These are phyloP conservation scores for Tyto alba DNA, from an alignment of 2,113 vertebrate genomes.

Conservation along the genomic window DNA sequence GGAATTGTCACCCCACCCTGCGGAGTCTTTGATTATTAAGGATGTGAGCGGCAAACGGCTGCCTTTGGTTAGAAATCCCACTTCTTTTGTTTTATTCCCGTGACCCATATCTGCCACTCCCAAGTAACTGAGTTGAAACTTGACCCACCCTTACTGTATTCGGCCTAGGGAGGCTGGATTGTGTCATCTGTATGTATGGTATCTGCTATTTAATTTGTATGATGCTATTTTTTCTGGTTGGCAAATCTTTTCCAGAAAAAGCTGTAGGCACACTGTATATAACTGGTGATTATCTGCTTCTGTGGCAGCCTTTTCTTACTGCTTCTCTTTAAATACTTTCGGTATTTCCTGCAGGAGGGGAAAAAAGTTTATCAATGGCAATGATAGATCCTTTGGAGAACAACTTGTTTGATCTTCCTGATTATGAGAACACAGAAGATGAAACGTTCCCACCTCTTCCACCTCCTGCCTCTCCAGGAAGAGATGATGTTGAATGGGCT, in stretches of 20 bases:
- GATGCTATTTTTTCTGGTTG: accelerated
- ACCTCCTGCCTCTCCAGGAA: slow-evolving; percentile 82
- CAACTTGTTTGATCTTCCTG: slow-evolving; percentile 66
- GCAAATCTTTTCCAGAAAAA: not conserved
- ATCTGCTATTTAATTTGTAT: not conserved
- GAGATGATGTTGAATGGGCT: slow-evolving; percentile 54
- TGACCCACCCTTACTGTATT: not conserved
- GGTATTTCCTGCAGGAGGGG: not conserved
- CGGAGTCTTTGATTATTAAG: accelerated
- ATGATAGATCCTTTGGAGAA: slow-evolving; percentile 75
- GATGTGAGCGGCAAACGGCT: not conserved
- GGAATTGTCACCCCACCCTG: accelerated
- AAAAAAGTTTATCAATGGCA: not conserved
- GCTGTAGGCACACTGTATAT: accelerated
- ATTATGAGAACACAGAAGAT: slow-evolving; percentile 78
- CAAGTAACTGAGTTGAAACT: not conserved
- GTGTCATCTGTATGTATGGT: not conserved
- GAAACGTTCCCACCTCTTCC: slow-evolving; percentile 86
- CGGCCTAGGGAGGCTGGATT: not conserved
- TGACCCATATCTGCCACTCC: not conserved
- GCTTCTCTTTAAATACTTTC: not conserved
- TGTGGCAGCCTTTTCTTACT: not conserved
- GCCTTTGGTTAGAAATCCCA: accelerated
- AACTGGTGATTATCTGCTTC: not conserved
- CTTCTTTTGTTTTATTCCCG: not conserved